phyloP scores from a whole-genome alignment of 2,797 vertebrate genomes.

The Pseudochaenichthys georgianus region DNA sequence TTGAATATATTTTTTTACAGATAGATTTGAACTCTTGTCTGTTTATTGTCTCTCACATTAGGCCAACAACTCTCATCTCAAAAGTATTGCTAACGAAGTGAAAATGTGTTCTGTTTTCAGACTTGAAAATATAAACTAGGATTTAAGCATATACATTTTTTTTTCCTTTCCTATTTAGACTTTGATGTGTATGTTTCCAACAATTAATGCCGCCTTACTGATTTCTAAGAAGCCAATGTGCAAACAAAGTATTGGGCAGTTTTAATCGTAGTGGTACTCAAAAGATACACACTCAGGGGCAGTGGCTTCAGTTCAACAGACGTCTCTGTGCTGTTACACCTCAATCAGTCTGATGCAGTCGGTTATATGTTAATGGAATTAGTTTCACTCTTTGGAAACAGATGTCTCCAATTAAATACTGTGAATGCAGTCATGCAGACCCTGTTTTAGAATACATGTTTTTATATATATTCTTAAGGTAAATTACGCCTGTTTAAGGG shows the following conservation, averaged over 20 bases:
- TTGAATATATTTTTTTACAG: neutral
- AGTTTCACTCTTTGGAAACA: neutral
- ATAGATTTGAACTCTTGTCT: neutral
- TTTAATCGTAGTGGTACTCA: neutral
- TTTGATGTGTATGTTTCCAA: neutral
- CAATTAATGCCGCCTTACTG: neutral
- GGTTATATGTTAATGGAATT: neutral
- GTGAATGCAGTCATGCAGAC: neutral
- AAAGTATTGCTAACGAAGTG: neutral
- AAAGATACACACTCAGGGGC: neutral
- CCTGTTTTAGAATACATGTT: neutral
- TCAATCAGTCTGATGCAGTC: slow-evolving; percentile 3
- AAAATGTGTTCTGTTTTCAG: neutral
- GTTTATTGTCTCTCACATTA: no score
- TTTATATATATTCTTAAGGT: slow-evolving; percentile 3
- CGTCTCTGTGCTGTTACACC: neutral
- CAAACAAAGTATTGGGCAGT: neutral
- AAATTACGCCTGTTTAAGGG: neutral
- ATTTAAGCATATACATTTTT: neutral
- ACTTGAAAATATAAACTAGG: neutral
- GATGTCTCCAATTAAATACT: slow-evolving; percentile 6
- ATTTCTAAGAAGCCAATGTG: neutral
- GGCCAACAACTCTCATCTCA: neutral
- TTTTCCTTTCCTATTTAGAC: neutral
- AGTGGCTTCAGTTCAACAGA: neutral